Evolutionary conservation across 2,888 invertebrate species (phyloP).

Genomic region (Drosophila prolongata): DNA sequence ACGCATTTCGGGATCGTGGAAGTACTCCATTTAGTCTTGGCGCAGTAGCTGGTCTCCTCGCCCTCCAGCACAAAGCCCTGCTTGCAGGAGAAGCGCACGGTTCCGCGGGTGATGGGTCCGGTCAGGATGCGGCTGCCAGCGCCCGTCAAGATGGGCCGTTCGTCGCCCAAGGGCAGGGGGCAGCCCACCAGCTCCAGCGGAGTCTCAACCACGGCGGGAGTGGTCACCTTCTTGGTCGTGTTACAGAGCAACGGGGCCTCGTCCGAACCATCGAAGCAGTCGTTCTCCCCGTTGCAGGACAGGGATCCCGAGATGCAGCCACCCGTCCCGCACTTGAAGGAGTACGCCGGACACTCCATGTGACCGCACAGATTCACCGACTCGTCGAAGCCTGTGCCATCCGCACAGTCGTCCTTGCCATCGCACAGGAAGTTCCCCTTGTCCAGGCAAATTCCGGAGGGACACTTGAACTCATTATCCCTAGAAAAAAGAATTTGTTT

Average conservation of each 20-base stretch:
- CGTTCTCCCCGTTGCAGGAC: constrained; percentile 47
- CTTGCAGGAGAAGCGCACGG: constrained; percentile 56
- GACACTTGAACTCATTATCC: constrained; percentile 60
- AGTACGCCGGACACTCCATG: constrained; percentile 60
- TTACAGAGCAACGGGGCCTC: constrained; percentile 66
- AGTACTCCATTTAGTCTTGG: constrained; percentile 56
- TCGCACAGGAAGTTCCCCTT: constrained; percentile 54
- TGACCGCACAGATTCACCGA: constrained; percentile 58
- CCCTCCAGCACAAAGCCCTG: constrained; percentile 52
- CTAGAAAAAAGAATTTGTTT: constrained; percentile 28
- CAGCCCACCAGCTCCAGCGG: constrained; percentile 43
- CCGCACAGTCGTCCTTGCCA: constrained; percentile 66
- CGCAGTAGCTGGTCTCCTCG: constrained; percentile 43
- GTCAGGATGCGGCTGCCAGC: constrained; percentile 18
- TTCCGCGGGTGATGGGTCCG: constrained; percentile 47
- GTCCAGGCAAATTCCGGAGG: constrained; percentile 66
- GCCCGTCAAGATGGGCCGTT: constrained; percentile 58
- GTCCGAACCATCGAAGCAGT: constrained; percentile 63
- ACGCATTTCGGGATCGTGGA: constrained; percentile 57
- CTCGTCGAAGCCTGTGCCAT: constrained; percentile 60
- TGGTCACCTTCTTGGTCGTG: constrained; percentile 43
- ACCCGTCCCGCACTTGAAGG: constrained; percentile 65
- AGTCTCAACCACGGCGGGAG: neutral
- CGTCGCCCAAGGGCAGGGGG: constrained; percentile 48
- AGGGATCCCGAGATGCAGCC: constrained; percentile 51